phyloP scores from a whole-genome alignment of 1,140 invertebrate genomes.

The Zaprionus davidi region DNA sequence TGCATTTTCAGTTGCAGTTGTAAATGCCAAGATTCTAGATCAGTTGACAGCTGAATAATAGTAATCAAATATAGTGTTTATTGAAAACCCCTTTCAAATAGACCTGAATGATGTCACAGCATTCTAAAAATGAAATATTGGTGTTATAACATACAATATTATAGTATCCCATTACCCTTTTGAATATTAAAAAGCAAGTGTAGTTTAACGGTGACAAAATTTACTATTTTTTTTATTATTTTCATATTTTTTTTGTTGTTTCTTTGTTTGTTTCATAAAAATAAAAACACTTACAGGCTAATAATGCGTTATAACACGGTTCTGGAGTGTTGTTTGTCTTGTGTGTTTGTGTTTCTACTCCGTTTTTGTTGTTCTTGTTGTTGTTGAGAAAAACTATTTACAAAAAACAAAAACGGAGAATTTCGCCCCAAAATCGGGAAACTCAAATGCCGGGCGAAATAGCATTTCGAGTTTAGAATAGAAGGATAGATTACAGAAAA shows the following conservation, averaged over 20 bases:
- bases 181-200: background rate
- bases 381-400: slow-evolving; percentile 74
- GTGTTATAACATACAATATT: no score
- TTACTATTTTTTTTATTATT: slow-evolving; percentile 84
- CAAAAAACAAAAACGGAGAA: slow-evolving; percentile 54
- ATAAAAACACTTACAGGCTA: slow-evolving; percentile 84
- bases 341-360: slow-evolving; percentile 32
- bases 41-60: background rate
- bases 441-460: slow-evolving; percentile 44
- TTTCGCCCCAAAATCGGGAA: slow-evolving; percentile 31
- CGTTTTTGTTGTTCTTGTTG: slow-evolving; percentile 41
- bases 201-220: slow-evolving; percentile 84
- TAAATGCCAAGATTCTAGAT: slow-evolving; percentile 20
- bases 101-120: no score
- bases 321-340: slow-evolving; percentile 47
- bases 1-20: background rate
- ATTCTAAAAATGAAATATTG: no score
- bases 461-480: slow-evolving; percentile 33
- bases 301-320: slow-evolving; percentile 83
- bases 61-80: background rate
- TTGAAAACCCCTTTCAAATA: no score
- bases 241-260: slow-evolving; percentile 84
- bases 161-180: background rate
- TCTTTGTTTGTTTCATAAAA: slow-evolving; percentile 84
- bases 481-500: slow-evolving; percentile 34